Evolutionary conservation across 2,113 vertebrate species (phyloP).

Genomic region (Uria aalge): DNA sequence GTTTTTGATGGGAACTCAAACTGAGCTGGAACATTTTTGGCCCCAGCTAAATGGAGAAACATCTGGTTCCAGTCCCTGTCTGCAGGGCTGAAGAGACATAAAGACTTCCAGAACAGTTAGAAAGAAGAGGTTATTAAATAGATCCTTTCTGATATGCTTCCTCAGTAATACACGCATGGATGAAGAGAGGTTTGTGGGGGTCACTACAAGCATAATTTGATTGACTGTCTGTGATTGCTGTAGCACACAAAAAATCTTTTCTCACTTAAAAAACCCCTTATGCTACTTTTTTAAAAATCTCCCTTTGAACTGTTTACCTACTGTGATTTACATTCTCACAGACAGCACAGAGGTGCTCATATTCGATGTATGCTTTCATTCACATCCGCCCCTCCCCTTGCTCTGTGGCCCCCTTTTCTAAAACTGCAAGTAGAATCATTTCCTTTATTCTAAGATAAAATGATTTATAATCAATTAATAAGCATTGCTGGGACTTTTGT

Average conservation of each 20-base stretch:
- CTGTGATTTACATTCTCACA: neutral
- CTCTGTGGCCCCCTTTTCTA: neutral
- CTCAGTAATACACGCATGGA: neutral
- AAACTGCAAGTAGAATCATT: constrained; percentile 56
- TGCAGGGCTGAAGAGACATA: neutral
- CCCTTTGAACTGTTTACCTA: neutral
- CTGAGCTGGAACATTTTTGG: neutral
- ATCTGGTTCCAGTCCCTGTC: neutral
- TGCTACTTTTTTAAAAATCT: neutral
- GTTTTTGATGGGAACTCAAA: neutral
- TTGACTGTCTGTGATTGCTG: neutral
- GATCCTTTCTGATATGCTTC: neutral
- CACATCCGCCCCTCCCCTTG: neutral
- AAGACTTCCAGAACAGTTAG: neutral
- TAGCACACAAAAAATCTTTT: neutral
- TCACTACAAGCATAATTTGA: neutral
- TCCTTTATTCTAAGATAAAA: constrained; percentile 49
- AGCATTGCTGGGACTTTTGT: constrained; percentile 41
- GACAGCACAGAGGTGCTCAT: neutral
- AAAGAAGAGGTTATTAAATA: neutral
- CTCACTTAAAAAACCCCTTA: neutral
- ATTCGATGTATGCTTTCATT: neutral
- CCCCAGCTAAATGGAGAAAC: neutral
- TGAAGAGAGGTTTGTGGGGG: neutral
- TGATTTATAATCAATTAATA: constrained; percentile 68